Evolutionary conservation across 1,140 invertebrate genomes (phyloP), one percentile per base, ranked within the genome.

Genomic region (Euwallacea fornicatus): DNA sequence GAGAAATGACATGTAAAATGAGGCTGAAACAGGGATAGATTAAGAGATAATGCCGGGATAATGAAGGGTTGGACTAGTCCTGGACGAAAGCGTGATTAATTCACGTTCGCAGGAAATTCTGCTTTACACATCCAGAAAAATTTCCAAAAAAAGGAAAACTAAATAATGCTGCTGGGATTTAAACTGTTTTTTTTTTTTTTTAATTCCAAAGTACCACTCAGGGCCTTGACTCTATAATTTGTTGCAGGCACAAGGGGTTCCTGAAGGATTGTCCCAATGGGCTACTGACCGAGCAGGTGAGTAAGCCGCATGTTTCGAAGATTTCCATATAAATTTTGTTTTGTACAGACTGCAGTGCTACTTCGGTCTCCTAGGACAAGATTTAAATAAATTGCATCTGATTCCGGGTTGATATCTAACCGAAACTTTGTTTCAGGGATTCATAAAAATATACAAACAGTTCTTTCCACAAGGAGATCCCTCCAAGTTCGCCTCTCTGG

Each of bases 391-490:
- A 33, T 33, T 33, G 21, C 21, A 33, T 33, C 21, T 33, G 21
- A 33, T 33, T 33, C 21, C 21, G 21, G 4, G 21, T 33, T 33
- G 21, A 33, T 33, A 33, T 33, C 21, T 33, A 33, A 33, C 21
- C 21, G 21, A 33, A 33, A 2, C 21, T 47, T 21, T 16, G 76
- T 88, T 89, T 76, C 86, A 98, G 96, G 97, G 96, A 69, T 98
- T 98, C 85, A 96, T 98, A 81, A 97, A 95, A 86, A 98, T 98
- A 81, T 98, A 98, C 87, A 96, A 97, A 85, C 96, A 98, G 84
- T 98, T 98, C 85, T 98, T 98, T 84, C 96, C 97, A 62, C 93
- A 98, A 89, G 95, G 96, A 75, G 96, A 98, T 86, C 96, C 97
- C 16, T 96, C 94, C 76, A 98, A 98, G 85, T 99, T 99, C 83